Conservation (phyloP, 2,113 vertebrate species). For the Geococcyx californianus region DNA sequence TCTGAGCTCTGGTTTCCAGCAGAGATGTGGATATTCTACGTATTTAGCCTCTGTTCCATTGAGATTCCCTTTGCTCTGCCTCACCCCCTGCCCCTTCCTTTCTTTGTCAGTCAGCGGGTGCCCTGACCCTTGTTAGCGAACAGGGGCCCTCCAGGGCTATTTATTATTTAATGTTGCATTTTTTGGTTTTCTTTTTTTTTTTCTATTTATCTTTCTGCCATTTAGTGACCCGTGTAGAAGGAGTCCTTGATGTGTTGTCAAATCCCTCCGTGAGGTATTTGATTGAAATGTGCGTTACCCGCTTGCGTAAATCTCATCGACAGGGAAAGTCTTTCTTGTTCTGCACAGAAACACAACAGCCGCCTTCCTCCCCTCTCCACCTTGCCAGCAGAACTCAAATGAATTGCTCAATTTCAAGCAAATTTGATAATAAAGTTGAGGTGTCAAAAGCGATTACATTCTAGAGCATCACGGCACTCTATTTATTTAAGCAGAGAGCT, state of each 20-base stretch:
- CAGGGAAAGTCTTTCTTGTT: not conserved
- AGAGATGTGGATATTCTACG: rapidly evolving
- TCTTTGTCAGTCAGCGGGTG: not conserved
- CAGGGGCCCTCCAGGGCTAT: not conserved
- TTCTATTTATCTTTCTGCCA: not conserved
- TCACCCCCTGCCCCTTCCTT: not conserved
- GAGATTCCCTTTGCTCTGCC: not conserved
- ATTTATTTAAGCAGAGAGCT: not conserved
- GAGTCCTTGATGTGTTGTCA: not conserved
- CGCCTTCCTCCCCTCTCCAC: not conserved
- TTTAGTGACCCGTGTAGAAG: rapidly evolving
- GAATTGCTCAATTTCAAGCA: not conserved
- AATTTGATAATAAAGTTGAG: not conserved
- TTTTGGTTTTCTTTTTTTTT: not conserved
- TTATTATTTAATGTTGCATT: not conserved
- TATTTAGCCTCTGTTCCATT: not conserved
- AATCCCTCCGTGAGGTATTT: not conserved
- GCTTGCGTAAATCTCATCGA: not conserved
- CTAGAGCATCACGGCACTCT: not conserved
- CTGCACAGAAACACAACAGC: not conserved
- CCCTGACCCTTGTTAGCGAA: not conserved
- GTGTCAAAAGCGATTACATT: not conserved
- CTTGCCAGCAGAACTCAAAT: not conserved
- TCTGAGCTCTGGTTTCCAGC: not conserved
- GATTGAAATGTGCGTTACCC: not conserved